These are phyloP conservation scores for Actenoides hombroni DNA, from an alignment of 2,113 vertebrate genomes.

Conservation along the genomic window DNA sequence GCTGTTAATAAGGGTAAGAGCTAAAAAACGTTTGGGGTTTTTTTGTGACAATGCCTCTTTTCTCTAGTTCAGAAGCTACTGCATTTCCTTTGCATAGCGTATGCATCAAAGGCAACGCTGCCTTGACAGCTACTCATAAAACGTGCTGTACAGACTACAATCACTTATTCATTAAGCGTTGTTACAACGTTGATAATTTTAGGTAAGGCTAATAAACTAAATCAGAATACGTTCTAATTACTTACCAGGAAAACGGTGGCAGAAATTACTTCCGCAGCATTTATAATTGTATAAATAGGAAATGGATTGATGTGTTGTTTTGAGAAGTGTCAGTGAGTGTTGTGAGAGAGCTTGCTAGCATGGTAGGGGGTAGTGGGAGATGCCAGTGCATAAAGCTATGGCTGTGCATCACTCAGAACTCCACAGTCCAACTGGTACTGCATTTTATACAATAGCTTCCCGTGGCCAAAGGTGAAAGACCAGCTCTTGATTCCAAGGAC, in stretches of 20 bases:
- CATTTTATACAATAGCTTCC: not conserved
- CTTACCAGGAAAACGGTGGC: not conserved
- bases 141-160: not conserved
- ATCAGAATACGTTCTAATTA: accelerated
- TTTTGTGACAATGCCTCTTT: not conserved
- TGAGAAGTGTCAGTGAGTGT: not conserved
- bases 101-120: not conserved
- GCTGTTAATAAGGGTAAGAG: not conserved
- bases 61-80: not conserved
- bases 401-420: not conserved
- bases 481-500: not conserved
- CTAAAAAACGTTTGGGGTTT: not conserved
- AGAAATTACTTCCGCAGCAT: not conserved
- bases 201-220: not conserved
- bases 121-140: not conserved
- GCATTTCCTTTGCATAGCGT: not conserved
- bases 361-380: accelerated
- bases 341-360: not conserved
- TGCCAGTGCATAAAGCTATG: accelerated
- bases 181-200: not conserved
- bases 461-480: not conserved
- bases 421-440: accelerated
- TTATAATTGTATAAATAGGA: accelerated
- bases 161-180: accelerated
- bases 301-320: not conserved